Base-by-base conservation (phyloP, 2,113 vertebrate species). In the Grus americana region DNA sequence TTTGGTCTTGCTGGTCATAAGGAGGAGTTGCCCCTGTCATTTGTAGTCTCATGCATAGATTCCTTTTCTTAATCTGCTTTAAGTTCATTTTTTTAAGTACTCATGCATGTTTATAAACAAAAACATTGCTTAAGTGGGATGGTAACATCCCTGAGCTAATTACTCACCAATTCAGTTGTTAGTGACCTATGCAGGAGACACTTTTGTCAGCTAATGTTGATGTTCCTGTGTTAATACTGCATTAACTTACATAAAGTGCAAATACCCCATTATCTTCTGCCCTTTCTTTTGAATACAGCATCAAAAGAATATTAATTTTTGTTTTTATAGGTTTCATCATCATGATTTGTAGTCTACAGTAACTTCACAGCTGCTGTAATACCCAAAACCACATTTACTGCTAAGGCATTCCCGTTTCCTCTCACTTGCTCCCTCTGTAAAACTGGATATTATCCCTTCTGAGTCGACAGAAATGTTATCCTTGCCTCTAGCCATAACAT, bases 391-490 rank as follows among this genome's bases (percentile, higher is more conserved):
- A 95, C 94, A 95, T 90, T 97, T 92, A 97, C 95, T 85, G 73
- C 96, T 97, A 96, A 97, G 94, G 73, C 94, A 97, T 95, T 95
- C 94, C 84, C 19, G 91, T 97, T 97, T 97, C 91, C 87, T 97
- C 96, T 97, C 96, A 95, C 94, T 97, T 97, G 95, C 96, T 97
- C 74, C 91, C 92, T 97, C 95, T 97, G 80, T 97, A 97, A 97
- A 97, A 97, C 92, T 97, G 97, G 97, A 97, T 97, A 96, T 96
- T 97, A 97, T 97, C 89, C 97, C 94, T 97, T 97, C 95, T 97
- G 97, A 96, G 81, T 91, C 84, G 78, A 95, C 95, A 97, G 96
- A 96, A 97, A 97, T 96, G 95, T 97, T 94, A 91, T 97, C 87
- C 89, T 92, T 96, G 95, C 92, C 92, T 97, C 84, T 97, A 97